These are phyloP conservation scores for Cettia cetti DNA, from an alignment of 2,113 vertebrate species.

Conservation along the genomic window DNA sequence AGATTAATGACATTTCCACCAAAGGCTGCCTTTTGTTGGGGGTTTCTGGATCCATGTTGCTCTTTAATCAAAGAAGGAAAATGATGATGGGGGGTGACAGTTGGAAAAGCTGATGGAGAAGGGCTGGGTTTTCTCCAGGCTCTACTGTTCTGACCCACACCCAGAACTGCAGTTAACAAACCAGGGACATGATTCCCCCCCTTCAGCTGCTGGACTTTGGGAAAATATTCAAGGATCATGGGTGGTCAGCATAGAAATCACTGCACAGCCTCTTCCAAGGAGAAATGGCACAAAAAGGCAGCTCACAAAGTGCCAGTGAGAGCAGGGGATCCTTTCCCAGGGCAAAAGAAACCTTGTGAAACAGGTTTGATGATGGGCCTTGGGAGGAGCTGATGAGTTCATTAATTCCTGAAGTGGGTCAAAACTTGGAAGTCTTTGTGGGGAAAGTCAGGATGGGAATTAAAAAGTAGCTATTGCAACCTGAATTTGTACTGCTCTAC, in stretches of 20 bases:
- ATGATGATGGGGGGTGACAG: not conserved
- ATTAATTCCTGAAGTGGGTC: not conserved
- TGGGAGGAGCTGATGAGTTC: not conserved
- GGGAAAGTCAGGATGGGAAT: not conserved
- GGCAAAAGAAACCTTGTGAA: not conserved
- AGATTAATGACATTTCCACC: slow-evolving; percentile 32
- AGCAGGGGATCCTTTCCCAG: not conserved
- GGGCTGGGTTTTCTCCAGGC: slow-evolving; percentile 17
- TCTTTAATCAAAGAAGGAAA: slow-evolving; percentile 19
- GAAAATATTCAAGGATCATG: not conserved
- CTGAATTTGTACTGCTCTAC: not conserved
- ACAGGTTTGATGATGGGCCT: not conserved
- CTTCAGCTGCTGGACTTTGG: not conserved
- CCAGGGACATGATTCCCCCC: not conserved
- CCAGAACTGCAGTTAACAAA: not conserved
- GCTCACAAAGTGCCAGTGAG: not conserved
- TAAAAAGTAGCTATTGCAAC: not conserved
- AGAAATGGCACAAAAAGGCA: not conserved
- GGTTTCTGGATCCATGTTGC: not conserved
- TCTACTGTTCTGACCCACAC: slow-evolving; percentile 1
- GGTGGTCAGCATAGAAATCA: not conserved
- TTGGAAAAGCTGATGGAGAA: slow-evolving; percentile 24
- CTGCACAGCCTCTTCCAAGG: not conserved
- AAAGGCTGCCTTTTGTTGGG: not conserved
- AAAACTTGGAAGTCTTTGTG: not conserved